Conservation (phyloP, 2,888 invertebrate species). For the Ashinkailepas kermadecensis region DNA sequence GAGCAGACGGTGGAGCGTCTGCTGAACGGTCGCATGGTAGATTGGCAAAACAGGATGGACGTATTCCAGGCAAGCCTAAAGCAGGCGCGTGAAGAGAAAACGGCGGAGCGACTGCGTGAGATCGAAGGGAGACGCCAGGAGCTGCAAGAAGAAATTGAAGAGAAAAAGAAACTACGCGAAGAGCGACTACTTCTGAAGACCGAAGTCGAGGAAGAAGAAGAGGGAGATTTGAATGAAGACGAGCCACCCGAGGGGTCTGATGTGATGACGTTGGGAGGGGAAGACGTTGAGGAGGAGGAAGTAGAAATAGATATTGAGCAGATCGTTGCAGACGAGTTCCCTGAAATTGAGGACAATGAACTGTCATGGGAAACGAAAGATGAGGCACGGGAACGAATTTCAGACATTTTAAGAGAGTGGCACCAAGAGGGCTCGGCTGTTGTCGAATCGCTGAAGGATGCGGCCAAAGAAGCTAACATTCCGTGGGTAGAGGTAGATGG, state of each 20-base stretch:
- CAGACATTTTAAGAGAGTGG: neutral
- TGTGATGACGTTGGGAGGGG: neutral
- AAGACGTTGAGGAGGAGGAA: neutral
- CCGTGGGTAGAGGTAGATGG: neutral
- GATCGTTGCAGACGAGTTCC: neutral
- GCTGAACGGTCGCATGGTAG: neutral
- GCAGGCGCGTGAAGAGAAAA: neutral
- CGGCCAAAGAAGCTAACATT: neutral
- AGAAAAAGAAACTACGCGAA: neutral
- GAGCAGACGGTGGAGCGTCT: neutral
- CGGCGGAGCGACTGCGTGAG: neutral
- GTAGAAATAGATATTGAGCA: neutral
- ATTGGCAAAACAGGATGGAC: neutral
- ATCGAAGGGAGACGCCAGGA: neutral
- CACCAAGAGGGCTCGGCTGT: neutral
- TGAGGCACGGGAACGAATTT: neutral
- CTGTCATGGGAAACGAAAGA: neutral
- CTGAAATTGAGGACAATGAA: neutral
- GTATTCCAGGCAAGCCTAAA: neutral
- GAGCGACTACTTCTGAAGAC: neutral
- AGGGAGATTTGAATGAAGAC: neutral
- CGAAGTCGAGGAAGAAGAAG: neutral
- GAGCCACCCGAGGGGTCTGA: conserved; percentile 9
- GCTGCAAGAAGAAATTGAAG: neutral
- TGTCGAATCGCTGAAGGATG: neutral